Percentiles rank a stretch among this genome's conserved stretches.
Evolutionary conservation across 2,888 invertebrate genomes (phyloP).

Genomic region (Dicyrtoma fusca): DNA sequence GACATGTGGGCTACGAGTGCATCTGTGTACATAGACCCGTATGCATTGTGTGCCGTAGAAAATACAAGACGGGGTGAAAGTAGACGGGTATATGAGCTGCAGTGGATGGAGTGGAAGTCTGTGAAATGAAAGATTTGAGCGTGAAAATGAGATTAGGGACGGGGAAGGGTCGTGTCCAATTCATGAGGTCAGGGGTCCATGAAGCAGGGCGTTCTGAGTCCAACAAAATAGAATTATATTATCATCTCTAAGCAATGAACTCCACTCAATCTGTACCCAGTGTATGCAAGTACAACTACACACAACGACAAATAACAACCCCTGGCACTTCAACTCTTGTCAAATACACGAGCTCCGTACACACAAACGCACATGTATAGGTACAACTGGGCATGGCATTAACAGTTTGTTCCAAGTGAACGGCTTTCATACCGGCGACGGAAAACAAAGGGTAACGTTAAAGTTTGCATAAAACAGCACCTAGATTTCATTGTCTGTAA

Average conservation of each 20-base stretch:
- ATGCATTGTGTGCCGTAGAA: too few relatives aligned
- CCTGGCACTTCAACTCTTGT: background rate
- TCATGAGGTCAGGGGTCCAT: constrained; percentile 51
- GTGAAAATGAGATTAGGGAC: constrained; percentile 46
- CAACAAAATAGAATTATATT: constrained; percentile 30
- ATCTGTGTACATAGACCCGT: too few relatives aligned
- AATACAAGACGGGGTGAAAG: too few relatives aligned
- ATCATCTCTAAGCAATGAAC: constrained; percentile 18
- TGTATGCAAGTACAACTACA: background rate
- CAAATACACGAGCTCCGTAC: background rate
- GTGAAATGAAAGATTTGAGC: constrained; percentile 38
- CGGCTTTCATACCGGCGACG: too few relatives aligned
- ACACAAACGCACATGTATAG: background rate
- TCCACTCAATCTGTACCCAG: constrained; percentile 1
- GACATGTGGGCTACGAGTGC: too few relatives aligned
- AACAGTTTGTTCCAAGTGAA: too few relatives aligned
- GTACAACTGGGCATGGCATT: background rate
- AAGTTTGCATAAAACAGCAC: too few relatives aligned
- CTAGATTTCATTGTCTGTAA: too few relatives aligned
- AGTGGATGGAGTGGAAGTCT: constrained; percentile 5
- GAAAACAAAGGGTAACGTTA: background rate
- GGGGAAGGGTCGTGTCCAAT: constrained; percentile 51
- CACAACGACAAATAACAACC: background rate
- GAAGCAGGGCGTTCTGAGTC: constrained; percentile 38
- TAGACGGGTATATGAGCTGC: too few relatives aligned